Conservation (phyloP, 2,113 vertebrate genomes). For the Pterocles orientalis region DNA sequence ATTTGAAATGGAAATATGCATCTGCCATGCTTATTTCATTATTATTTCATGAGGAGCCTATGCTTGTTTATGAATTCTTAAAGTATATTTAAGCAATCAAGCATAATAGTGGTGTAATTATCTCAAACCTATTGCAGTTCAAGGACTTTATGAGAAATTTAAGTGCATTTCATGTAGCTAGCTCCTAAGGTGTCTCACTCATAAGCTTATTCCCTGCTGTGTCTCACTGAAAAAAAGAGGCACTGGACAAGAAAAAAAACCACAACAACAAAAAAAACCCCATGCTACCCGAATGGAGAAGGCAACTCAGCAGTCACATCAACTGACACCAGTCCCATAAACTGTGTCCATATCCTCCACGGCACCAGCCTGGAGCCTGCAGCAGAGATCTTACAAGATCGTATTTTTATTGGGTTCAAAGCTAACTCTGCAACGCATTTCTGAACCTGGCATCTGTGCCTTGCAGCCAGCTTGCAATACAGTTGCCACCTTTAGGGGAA, state of each 20-base stretch:
- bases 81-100: conserved; percentile 70
- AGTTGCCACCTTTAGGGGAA: conserved; percentile 42
- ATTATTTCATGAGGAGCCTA: conserved; percentile 65
- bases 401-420: neutral
- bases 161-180: conserved; percentile 36
- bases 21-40: conserved; percentile 60
- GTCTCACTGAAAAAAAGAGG: neutral
- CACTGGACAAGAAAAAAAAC: neutral
- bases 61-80: conserved; percentile 70
- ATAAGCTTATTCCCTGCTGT: neutral
- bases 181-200: conserved; percentile 13
- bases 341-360: neutral
- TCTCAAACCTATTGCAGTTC: conserved; percentile 55
- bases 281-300: neutral
- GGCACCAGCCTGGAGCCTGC: neutral
- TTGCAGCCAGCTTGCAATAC: neutral
- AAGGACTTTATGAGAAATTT: conserved; percentile 39
- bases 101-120: conserved; percentile 66
- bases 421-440: neutral
- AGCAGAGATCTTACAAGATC: neutral
- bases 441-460: neutral
- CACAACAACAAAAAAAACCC: no score
- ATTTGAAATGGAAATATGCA: conserved; percentile 52
- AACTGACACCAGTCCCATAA: neutral
- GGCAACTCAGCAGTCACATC: neutral